These are phyloP conservation scores for Aradus depressus DNA, from an alignment of 2,888 invertebrate genomes.

Conservation along the genomic window DNA sequence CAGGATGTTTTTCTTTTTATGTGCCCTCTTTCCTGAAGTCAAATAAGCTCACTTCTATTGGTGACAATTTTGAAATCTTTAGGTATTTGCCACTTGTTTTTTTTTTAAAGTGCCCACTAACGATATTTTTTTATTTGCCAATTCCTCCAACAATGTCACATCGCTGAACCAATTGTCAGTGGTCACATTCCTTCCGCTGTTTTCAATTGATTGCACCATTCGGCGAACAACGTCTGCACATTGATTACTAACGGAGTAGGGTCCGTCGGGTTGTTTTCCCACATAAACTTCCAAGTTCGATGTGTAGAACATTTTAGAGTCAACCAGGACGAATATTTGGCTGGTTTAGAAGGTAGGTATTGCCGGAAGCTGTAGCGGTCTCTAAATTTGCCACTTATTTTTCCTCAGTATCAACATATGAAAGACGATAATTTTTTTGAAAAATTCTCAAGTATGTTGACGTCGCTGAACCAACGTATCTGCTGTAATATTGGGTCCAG, in stretches of 20 bases:
- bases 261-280: constrained; percentile 32
- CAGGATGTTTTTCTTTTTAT: too few relatives aligned
- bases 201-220: constrained; percentile 30
- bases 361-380: constrained; percentile 5
- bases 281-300: constrained; percentile 12
- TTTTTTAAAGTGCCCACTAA: constrained; percentile 17
- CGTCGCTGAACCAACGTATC: too few relatives aligned
- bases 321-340: constrained; percentile 8
- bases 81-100: constrained; percentile 26
- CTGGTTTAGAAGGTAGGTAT: constrained; percentile 6
- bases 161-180: constrained; percentile 33
- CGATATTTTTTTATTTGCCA: constrained; percentile 17
- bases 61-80: too few relatives aligned
- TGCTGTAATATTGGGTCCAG: too few relatives aligned
- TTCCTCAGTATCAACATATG: too few relatives aligned
- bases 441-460: too few relatives aligned
- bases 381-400: too few relatives aligned
- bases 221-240: constrained; percentile 31
- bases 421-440: too few relatives aligned
- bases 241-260: constrained; percentile 30
- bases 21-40: too few relatives aligned
- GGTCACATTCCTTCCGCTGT: constrained; percentile 31
- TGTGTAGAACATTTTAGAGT: constrained; percentile 12
- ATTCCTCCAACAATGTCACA: constrained; percentile 26
- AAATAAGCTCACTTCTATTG: too few relatives aligned